Conservation (phyloP, 2,113 vertebrate genomes). For the Empidonax traillii region DNA sequence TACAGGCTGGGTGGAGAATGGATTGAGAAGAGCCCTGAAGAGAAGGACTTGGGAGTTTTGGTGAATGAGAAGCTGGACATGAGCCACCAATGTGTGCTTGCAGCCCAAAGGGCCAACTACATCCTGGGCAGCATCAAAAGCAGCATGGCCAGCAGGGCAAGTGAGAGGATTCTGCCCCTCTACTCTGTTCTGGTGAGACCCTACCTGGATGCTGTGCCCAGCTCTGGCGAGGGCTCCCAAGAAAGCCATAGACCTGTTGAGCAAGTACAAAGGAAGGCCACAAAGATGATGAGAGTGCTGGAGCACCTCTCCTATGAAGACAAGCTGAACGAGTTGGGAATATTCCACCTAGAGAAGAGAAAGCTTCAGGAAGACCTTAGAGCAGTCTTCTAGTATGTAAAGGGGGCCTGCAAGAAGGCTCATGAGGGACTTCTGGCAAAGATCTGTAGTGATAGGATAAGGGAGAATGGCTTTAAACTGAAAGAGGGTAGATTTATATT, state of each 20-base stretch:
- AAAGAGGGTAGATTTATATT: neutral
- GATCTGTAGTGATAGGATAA: neutral
- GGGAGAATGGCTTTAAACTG: neutral
- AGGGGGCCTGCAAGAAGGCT: neutral
- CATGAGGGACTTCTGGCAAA: neutral
- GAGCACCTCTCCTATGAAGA: neutral
- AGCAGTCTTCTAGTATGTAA: neutral
- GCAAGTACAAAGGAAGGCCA: accelerated
- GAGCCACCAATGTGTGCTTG: accelerated
- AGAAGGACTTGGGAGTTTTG: neutral
- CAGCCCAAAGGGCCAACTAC: neutral
- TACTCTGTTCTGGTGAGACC: neutral
- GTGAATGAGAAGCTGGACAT: neutral
- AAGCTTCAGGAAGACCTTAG: neutral
- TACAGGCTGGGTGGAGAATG: neutral
- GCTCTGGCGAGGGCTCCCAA: neutral
- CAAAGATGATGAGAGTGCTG: neutral
- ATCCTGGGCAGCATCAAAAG: neutral
- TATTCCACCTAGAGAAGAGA: neutral
- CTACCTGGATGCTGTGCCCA: neutral
- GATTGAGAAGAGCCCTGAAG: neutral
- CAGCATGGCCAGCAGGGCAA: accelerated
- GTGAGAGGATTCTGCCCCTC: neutral
- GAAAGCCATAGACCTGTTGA: neutral
- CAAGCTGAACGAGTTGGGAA: neutral